Base-by-base conservation (phyloP, 2,113 vertebrate genomes). In the Melanotaenia duboulayi region DNA sequence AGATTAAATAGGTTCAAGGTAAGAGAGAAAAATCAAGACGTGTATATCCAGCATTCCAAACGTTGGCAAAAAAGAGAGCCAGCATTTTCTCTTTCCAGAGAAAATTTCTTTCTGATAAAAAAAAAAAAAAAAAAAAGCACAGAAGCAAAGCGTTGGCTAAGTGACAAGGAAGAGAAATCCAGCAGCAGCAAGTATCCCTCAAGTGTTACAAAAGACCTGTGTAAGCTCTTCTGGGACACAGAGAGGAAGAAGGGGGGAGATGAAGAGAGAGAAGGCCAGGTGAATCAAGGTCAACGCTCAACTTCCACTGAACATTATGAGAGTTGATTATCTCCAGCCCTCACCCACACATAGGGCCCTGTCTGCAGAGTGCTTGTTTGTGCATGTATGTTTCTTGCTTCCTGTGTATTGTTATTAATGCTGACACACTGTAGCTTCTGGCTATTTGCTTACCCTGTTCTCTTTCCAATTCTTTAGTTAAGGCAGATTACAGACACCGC, bases 201-300 rank as follows among this genome's bases (percentile, higher is more conserved):
- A 85, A 87, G 82, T 83, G 80, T 78, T 85, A 81, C 80, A 87
- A 84, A 89, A 88, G 84, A 88, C 79, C 84, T 28, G 77, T 24
- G 46, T 80, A 82, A 91, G 89, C 85, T 75, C 66, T 82, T 90
- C 74, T 73, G 74, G 65, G 74, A 51, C 48, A 20, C 52, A 60
- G 67, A 23, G 59, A 32, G 63, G 17, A 25, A 39, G 55, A 20
- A 19, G 32, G 58, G 55, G 69, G 39, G 20, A n/a, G 66, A 4
- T 12, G 50, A 14, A 52, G 42, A 62, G 77, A 68, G 75, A 68
- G 75, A 77, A 68, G 81, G 83, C 83, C 85, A 89, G 87, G 86
- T 90, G 81, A 89, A 86, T 74, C 10, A 56, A 70, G 85, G 86
- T 88, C 83, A 85, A 62, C 2, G 14, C 72, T 83, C 84, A 73